Evolutionary conservation across 1,140 invertebrate genomes (phyloP).

Genomic region (Drosophila athabasca): DNA sequence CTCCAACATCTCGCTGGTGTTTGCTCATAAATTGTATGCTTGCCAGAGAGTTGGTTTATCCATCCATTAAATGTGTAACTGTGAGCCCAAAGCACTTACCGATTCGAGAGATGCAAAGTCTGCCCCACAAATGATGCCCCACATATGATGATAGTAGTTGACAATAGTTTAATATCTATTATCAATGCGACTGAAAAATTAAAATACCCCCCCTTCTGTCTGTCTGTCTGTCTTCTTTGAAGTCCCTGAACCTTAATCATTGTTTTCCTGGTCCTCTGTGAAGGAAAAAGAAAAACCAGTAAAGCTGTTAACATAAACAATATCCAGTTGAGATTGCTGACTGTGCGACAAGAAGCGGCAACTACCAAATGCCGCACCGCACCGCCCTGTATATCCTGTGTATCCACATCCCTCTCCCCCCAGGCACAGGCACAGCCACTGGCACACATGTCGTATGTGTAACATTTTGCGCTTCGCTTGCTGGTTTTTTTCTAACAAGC

Average conservation of each 20-base stretch:
- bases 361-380: conserved; percentile 15
- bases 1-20: conserved; percentile 1
- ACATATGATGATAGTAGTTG: too few species aligned
- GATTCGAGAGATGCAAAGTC: too few species aligned
- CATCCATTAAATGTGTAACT: background rate
- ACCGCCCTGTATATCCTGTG: background rate
- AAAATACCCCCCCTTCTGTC: too few species aligned
- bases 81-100: background rate
- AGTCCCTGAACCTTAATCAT: background rate
- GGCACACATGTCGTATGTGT: conserved; percentile 66
- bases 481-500: conserved; percentile 31
- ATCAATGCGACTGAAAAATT: too few species aligned
- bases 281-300: conserved; percentile 7
- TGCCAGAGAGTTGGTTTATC: conserved; percentile 8
- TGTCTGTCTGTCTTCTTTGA: too few species aligned
- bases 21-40: conserved; percentile 40
- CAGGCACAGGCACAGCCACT: background rate
- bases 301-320: conserved; percentile 47
- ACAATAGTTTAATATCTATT: too few species aligned
- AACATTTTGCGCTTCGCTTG: conserved; percentile 51
- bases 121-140: too few species aligned
- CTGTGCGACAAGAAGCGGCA: conserved; percentile 32
- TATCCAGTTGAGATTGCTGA: conserved; percentile 48
- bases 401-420: background rate
- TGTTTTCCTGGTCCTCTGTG: too few species aligned